Evolutionary conservation across 2,797 vertebrate species (phyloP).

Genomic region (Buphagus erythrorhynchus): DNA sequence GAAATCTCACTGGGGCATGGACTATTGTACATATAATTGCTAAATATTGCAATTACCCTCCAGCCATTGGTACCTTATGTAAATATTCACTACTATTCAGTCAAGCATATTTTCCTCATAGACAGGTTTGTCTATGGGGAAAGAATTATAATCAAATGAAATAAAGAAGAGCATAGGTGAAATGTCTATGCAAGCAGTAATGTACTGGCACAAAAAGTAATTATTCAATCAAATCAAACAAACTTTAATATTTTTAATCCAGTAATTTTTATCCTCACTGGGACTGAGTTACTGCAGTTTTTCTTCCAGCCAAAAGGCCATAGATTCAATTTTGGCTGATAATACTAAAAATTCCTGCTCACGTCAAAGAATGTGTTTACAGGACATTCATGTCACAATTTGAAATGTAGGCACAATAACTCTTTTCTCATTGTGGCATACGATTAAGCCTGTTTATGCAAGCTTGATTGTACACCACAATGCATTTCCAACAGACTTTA

Average conservation of each 20-base stretch:
- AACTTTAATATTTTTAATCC: background rate
- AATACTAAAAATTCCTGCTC: background rate
- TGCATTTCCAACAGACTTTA: background rate
- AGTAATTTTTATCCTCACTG: background rate
- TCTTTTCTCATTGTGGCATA: background rate
- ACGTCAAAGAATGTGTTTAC: background rate
- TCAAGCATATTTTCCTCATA: background rate
- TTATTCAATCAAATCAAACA: background rate
- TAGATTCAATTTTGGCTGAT: background rate
- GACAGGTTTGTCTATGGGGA: background rate
- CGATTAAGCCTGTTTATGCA: background rate
- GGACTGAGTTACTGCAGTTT: background rate
- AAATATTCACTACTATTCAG: slow-evolving; percentile 4
- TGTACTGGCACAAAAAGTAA: background rate
- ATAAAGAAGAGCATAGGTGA: background rate
- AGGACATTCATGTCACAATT: background rate
- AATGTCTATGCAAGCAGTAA: background rate
- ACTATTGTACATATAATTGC: background rate
- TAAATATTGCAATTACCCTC: slow-evolving; percentile 36
- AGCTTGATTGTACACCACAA: accelerated
- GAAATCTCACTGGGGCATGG: background rate
- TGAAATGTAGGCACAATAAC: background rate
- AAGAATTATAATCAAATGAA: slow-evolving; percentile 11
- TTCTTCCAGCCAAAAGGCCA: background rate
- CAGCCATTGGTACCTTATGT: slow-evolving; percentile 24